A percentile compares a stretch with the other conserved stretches of the same genome.
These are phyloP conservation scores for Tenthredo distinguenda DNA, from an alignment of 2,888 invertebrate genomes.

Conservation along the genomic window DNA sequence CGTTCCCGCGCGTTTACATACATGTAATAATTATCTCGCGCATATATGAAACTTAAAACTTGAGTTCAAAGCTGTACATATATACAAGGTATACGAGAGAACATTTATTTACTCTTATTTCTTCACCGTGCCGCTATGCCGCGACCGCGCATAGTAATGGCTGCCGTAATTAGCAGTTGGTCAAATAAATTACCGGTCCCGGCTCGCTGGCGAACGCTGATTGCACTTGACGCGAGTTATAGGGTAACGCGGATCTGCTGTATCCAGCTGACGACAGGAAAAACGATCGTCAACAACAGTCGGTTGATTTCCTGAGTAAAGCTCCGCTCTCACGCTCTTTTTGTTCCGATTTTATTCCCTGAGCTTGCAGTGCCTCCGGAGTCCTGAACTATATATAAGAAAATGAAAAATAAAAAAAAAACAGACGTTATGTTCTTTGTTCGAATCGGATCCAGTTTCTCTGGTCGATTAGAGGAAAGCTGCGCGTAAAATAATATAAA, in stretches of 20 bases:
- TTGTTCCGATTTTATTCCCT: neutral
- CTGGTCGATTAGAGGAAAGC: neutral
- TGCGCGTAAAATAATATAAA: neutral
- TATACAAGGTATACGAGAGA: slow-evolving; percentile 3
- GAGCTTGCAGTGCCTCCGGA: neutral
- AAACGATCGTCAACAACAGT: slow-evolving; percentile 29
- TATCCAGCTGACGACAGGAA: slow-evolving; percentile 29
- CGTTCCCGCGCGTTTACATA: slow-evolving; percentile 20
- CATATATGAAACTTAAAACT: slow-evolving; percentile 23
- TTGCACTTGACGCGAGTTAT: slow-evolving; percentile 33
- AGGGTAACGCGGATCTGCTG: slow-evolving; percentile 14
- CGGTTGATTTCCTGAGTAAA: slow-evolving; percentile 5
- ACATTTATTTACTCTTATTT: neutral
- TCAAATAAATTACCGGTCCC: slow-evolving; percentile 28
- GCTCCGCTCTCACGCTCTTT: slow-evolving; percentile 3
- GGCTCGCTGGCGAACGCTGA: slow-evolving; percentile 23
- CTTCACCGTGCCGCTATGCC: neutral
- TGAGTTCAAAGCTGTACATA: neutral
- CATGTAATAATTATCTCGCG: slow-evolving; percentile 30
- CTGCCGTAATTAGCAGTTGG: slow-evolving; percentile 32
- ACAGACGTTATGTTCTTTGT: neutral
- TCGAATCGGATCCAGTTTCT: slow-evolving; percentile 9
- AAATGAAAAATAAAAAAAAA: neutral
- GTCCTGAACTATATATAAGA: no score
- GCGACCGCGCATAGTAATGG: neutral